Conservation (phyloP, 2,113 vertebrate species). For the Cottus gobio region DNA sequence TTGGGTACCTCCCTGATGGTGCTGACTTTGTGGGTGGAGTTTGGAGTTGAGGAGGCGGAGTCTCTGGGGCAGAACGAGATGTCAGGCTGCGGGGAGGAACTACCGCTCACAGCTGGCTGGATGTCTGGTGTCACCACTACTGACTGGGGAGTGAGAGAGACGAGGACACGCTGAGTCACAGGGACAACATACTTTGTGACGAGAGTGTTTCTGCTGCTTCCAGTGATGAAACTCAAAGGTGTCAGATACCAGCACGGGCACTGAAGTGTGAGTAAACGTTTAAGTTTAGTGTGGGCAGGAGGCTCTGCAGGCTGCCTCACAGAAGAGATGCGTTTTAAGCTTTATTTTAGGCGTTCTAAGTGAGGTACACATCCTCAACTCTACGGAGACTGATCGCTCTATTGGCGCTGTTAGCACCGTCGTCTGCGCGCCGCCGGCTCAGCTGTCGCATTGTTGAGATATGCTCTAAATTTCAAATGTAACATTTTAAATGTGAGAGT, state of each 20-base stretch:
- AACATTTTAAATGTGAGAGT: too few relatives aligned
- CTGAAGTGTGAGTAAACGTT: too few relatives aligned
- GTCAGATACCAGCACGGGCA: too few relatives aligned
- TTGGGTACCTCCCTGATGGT: slow-evolving; percentile 3
- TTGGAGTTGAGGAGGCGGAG: slow-evolving; percentile 25
- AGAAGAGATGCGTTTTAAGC: too few relatives aligned
- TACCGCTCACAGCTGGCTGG: slow-evolving; percentile 75
- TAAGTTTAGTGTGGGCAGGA: too few relatives aligned
- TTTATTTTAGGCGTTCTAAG: background rate
- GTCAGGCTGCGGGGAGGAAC: slow-evolving; percentile 79
- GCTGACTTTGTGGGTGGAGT: slow-evolving; percentile 13
- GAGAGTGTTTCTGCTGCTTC: too few relatives aligned
- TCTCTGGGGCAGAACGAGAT: slow-evolving; percentile 87
- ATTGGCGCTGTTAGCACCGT: background rate
- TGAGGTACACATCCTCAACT: background rate
- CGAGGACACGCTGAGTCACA: background rate
- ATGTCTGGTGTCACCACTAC: slow-evolving; percentile 74
- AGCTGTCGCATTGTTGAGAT: too few relatives aligned
- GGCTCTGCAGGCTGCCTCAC: too few relatives aligned
- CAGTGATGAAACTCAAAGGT: background rate
- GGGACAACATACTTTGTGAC: too few relatives aligned
- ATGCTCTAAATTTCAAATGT: too few relatives aligned
- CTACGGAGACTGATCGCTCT: background rate
- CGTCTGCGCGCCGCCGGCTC: background rate
- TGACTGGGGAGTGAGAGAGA: slow-evolving; percentile 16